These are phyloP conservation scores for Megathymus violae DNA, from an alignment of 1,140 invertebrate species.

Conservation along the genomic window DNA sequence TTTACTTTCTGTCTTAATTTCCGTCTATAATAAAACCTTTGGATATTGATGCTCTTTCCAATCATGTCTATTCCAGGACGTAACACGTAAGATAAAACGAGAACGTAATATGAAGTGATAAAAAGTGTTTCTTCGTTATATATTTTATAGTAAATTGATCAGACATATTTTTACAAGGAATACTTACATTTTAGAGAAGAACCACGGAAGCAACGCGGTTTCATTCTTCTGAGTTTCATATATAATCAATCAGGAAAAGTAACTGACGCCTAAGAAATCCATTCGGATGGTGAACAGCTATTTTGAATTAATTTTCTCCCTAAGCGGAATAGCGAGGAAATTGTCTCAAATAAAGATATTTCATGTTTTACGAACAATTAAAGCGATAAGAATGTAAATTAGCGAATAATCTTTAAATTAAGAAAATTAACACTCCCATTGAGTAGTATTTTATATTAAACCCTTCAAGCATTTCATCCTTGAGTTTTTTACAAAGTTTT, in stretches of 20 bases:
- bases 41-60: too few relatives aligned
- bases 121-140: too few relatives aligned
- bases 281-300: constrained; percentile 13
- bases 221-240: constrained; percentile 25
- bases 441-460: background rate
- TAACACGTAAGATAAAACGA: too few relatives aligned
- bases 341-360: constrained; percentile 23
- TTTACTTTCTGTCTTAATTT: too few relatives aligned
- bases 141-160: too few relatives aligned
- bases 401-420: background rate
- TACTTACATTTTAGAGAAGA: background rate
- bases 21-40: too few relatives aligned
- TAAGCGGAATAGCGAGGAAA: constrained; percentile 15
- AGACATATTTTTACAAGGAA: too few relatives aligned
- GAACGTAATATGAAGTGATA: too few relatives aligned
- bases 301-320: constrained; percentile 30
- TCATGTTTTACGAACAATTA: constrained; percentile 7
- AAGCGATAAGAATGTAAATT: background rate
- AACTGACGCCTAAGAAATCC: constrained; percentile 20
- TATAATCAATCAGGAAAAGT: constrained; percentile 25
- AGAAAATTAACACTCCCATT: background rate
- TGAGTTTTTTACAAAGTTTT: background rate
- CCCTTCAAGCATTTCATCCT: background rate
- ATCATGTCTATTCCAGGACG: too few relatives aligned
- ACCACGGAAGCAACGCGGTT: background rate